Conservation (phyloP, 2,888 invertebrate species). For the Melipona bicolor region DNA sequence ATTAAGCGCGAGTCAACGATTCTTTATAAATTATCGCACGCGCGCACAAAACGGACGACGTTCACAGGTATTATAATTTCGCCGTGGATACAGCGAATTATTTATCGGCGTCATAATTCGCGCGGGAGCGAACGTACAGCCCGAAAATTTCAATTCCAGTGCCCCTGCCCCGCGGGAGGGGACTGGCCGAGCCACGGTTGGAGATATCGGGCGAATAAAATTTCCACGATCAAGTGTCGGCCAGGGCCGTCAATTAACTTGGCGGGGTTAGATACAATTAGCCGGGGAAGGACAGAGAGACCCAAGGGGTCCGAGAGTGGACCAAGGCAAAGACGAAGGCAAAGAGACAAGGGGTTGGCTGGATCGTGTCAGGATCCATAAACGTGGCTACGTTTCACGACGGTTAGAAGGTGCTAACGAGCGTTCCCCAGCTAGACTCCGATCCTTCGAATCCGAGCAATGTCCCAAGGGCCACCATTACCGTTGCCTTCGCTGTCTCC, state of each 20-base stretch:
- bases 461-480: slow-evolving; percentile 79
- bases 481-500: slow-evolving; percentile 70
- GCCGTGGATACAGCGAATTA: slow-evolving; percentile 35
- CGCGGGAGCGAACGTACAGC: background rate
- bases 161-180: slow-evolving; percentile 1
- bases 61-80: slow-evolving; percentile 59
- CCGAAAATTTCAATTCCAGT: slow-evolving; percentile 35
- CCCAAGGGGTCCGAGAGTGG: slow-evolving; percentile 4
- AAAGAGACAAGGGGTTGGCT: slow-evolving; percentile 23
- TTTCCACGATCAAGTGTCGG: slow-evolving; percentile 45
- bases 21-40: slow-evolving; percentile 59
- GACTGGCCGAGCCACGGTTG: background rate
- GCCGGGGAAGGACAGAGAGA: slow-evolving; percentile 9
- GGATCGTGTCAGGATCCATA: slow-evolving; percentile 67
- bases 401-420: slow-evolving; percentile 79
- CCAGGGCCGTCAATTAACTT: slow-evolving; percentile 73
- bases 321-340: slow-evolving; percentile 11
- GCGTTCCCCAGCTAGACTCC: slow-evolving; percentile 73
- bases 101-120: slow-evolving; percentile 54
- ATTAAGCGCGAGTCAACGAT: slow-evolving; percentile 52
- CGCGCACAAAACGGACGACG: slow-evolving; percentile 43
- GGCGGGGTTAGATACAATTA: slow-evolving; percentile 71
- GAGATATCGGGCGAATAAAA: slow-evolving; percentile 27
- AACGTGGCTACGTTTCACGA: slow-evolving; percentile 66
- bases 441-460: slow-evolving; percentile 68